Base-by-base conservation (phyloP, 1,140 invertebrate genomes). In the Halesus radiatus region DNA sequence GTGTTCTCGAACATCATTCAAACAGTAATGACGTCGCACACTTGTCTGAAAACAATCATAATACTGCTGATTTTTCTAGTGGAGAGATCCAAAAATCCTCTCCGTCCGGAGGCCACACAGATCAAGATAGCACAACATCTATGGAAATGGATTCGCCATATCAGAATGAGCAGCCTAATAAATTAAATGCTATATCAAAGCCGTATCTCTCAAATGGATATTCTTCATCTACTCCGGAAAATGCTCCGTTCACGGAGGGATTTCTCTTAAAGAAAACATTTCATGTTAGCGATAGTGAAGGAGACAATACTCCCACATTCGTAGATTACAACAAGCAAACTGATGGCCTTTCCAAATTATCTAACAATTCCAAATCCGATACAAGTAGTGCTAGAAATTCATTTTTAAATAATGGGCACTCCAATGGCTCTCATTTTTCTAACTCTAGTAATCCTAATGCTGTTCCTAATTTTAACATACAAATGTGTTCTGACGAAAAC, bases 401-500 rank as follows among this genome's bases (percentile, higher is more conserved):
- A 0, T 88, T 88, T 3, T 80, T 89, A 16, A 86, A 87, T 66
- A 89, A 89, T 77, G 89, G 88, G 0, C 88, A 90, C 76, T 87
- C 87, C 86, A 15, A 82, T 86, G 3, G 29, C 8, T 81, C 76
- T 64, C 70, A 74, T 23, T 73, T 85, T 82, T 79, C 88, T 86
- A 18, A 88, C 86, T 52, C 70, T 1, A 76, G 8, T 32, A 32
- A 53, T 23, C 89, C 89, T 3, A 80, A 5, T 29, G 26, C 26
- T 29, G 26, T 29, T 29, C 26, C 26, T 29, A 29, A 86, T 10
- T 90, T 90, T 68, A 88, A 89, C 81, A 84, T 90, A 20, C 88
- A 89, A 75, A 85, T 89, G 0, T 87, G 85, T 72, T 85, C 87
- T 32, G 89, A 88, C 78, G 88, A 90, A 72, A 88, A 89, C 50